These are phyloP conservation scores for Ptilorrhoa leucosticta DNA, from an alignment of 2,113 vertebrate genomes.

Conservation along the genomic window DNA sequence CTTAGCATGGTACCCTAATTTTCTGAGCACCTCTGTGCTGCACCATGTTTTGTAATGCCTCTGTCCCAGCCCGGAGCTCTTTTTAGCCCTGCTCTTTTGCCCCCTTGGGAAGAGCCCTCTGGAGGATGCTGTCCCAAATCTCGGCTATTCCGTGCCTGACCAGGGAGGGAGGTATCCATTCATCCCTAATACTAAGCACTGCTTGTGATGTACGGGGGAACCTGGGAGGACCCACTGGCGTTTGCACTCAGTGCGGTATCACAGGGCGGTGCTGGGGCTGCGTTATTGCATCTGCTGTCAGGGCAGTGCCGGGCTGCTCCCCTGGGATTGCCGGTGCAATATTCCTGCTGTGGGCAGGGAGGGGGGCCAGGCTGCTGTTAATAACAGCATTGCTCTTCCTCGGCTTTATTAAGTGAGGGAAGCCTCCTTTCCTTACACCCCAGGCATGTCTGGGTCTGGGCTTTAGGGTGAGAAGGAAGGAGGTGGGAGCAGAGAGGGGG, in stretches of 20 bases:
- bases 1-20: not conserved
- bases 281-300: conserved; percentile 58
- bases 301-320: conserved; percentile 13
- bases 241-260: conserved; percentile 1
- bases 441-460: not conserved
- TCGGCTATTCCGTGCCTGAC: not conserved
- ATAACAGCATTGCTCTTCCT: not conserved
- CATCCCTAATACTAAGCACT: not conserved
- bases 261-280: conserved; percentile 46
- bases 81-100: not conserved
- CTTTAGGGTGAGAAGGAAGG: not conserved
- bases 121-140: not conserved
- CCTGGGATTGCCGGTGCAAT: conserved; percentile 51
- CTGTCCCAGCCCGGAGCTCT: not conserved
- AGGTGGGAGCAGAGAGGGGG: not conserved
- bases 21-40: not conserved
- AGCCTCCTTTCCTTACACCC: not conserved
- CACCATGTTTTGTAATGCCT: accelerated
- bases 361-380: not conserved
- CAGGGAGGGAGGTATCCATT: not conserved
- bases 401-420: conserved; percentile 64
- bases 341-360: conserved; percentile 44
- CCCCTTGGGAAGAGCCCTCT: not conserved
- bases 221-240: not conserved
- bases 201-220: not conserved